Evolutionary conservation across 1,140 invertebrate genomes (phyloP), one percentile per base, ranked within the genome.

Genomic region (Leptoteleia sp.): DNA sequence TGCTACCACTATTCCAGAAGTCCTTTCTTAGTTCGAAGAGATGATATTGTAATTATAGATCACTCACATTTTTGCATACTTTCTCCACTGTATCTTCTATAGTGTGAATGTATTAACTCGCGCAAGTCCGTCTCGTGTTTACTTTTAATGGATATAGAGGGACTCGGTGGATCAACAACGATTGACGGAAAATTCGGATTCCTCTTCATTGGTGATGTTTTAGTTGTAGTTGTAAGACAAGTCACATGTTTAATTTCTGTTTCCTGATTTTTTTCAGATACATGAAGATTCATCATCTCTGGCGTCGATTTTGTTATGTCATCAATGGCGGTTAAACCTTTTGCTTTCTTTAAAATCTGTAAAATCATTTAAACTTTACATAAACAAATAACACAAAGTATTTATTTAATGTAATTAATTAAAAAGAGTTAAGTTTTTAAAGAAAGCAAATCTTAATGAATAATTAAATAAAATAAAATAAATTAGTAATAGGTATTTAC

Each of bases 81-180:
- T 16, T 82, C 81, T 16, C 79, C 78, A 17, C 82, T 86, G 19
- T 67, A 75, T 50, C 83, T 73, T 61, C 81, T 65, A n/a, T 81
- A 81, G 40, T 81, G 73, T 4, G 83, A 64, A 64, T 84, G 71
- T 38, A 84, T 47, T 11, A 81, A 76, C 35, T 76, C 65, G 4
- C 19, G 42, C 9, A 65, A 35, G 4, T 71, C 42, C 1, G 35
- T 11, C 5, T 87, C 84, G 13, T 88, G 84, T 40, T 85, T 84
- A 61, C 87, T 90, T 57, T 88, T 88, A 47, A 88, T 84, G 4
- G 88, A 89, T 64, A 84, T 73, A 8, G 88, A 89, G 0, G 88
- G 88, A 73, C 88, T 89, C 8, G 88, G 88, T 13, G 88, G 88
- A 83, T 89, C 85, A 7, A 89, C 85, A 48, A 89, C 85, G 4